phyloP scores from a whole-genome alignment of 2,113 vertebrate genomes.

The Pionites leucogaster region DNA sequence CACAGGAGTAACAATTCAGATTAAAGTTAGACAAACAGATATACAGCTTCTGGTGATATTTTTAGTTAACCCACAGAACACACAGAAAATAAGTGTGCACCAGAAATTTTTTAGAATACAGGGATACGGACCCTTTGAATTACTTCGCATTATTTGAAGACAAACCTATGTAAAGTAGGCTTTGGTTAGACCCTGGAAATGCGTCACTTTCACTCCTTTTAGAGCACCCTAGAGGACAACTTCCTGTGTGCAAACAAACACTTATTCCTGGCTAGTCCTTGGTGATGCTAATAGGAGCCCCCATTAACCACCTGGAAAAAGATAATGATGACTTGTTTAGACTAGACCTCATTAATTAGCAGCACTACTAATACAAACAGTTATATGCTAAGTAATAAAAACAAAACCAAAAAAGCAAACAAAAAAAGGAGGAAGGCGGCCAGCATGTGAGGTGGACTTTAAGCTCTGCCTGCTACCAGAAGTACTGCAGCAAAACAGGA shows the following conservation, averaged over 20 bases:
- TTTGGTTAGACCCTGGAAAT: constrained; percentile 1
- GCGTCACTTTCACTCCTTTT: not conserved
- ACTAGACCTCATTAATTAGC: constrained; percentile 52
- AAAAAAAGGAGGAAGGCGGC: not conserved
- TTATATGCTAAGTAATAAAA: constrained; percentile 8
- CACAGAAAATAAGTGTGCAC: not conserved
- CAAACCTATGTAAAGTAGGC: not conserved
- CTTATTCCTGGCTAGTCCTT: not conserved
- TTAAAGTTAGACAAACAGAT: not conserved
- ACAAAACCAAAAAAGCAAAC: not conserved
- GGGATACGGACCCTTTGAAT: not conserved
- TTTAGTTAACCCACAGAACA: not conserved
- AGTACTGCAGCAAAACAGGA: constrained; percentile 70
- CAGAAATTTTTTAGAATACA: not conserved
- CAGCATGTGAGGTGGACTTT: not conserved
- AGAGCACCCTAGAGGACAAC: constrained; percentile 39
- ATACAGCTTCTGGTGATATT: not conserved
- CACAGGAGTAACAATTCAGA: not conserved
- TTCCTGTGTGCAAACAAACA: constrained; percentile 42
- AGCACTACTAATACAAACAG: constrained; percentile 28
- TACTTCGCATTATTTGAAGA: not conserved
- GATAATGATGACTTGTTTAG: constrained; percentile 32
- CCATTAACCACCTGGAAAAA: constrained; percentile 44
- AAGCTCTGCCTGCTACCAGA: constrained; percentile 59
- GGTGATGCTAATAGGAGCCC: not conserved